Evolutionary conservation across 2,888 invertebrate genomes (phyloP).

Genomic region (Oxyteleia sp.): DNA sequence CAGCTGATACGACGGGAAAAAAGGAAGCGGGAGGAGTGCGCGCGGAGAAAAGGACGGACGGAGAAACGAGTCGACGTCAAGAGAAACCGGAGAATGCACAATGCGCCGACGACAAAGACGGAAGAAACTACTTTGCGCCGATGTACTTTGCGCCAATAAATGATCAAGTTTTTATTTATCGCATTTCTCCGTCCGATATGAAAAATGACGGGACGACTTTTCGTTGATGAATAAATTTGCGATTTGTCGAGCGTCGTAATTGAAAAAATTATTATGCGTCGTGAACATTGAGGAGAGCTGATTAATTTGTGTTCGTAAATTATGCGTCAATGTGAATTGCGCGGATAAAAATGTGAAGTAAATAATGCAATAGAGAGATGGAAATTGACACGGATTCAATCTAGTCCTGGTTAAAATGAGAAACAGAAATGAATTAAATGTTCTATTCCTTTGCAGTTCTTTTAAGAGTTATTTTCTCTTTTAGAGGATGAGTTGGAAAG

Average conservation of each 20-base stretch:
- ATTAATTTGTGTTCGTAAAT: too few relatives aligned
- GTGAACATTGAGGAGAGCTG: too few relatives aligned
- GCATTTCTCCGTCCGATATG: slow-evolving; percentile 1
- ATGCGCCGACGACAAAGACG: slow-evolving; percentile 8
- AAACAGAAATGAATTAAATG: too few relatives aligned
- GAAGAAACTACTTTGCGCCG: slow-evolving; percentile 12
- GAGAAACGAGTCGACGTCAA: background rate
- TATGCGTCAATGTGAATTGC: too few relatives aligned
- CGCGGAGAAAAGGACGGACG: background rate
- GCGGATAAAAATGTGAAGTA: too few relatives aligned
- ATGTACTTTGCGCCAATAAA: slow-evolving; percentile 35
- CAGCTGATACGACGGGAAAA: slow-evolving; percentile 47
- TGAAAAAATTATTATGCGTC: background rate
- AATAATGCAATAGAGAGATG: too few relatives aligned
- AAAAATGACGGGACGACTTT: too few relatives aligned
- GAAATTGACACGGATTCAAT: too few relatives aligned
- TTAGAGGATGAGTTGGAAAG: too few relatives aligned
- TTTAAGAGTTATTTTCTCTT: too few relatives aligned
- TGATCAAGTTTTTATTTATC: slow-evolving; percentile 38
- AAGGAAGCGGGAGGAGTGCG: slow-evolving; percentile 6
- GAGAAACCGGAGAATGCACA: slow-evolving; percentile 37
- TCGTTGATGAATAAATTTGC: background rate
- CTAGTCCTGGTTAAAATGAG: too few relatives aligned
- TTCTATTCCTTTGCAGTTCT: too few relatives aligned
- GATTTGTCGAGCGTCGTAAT: background rate